These are phyloP conservation scores for Emmelina monodactyla DNA, from an alignment of 2,888 invertebrate genomes.

Conservation along the genomic window DNA sequence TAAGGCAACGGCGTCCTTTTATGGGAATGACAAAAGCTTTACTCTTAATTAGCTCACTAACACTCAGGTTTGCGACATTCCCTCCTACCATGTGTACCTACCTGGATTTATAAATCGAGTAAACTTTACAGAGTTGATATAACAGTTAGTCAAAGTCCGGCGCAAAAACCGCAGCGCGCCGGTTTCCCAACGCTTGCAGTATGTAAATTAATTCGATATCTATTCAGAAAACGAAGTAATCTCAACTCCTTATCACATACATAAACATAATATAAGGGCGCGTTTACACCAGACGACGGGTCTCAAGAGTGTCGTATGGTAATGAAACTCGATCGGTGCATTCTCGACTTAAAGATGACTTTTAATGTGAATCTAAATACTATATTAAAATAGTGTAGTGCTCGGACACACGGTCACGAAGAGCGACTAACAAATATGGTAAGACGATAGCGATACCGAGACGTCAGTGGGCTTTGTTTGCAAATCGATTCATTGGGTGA, in stretches of 20 bases:
- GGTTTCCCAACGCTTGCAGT: conserved; percentile 16
- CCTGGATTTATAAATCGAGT: too few relatives aligned
- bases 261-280: conserved; percentile 7
- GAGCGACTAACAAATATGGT: conserved; percentile 8
- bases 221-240: conserved; percentile 33
- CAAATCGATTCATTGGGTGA: background rate
- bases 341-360: conserved; percentile 49
- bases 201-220: conserved; percentile 43
- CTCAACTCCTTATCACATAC: conserved; percentile 26
- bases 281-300: conserved; percentile 3
- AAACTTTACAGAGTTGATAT: too few relatives aligned
- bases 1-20: background rate
- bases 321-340: conserved; percentile 51
- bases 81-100: too few relatives aligned
- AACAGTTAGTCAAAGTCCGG: too few relatives aligned
- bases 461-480: background rate
- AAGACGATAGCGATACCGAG: background rate
- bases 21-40: background rate
- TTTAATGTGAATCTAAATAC: conserved; percentile 57
- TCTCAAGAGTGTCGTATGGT: conserved; percentile 44
- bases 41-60: background rate
- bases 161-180: background rate
- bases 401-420: conserved; percentile 21
- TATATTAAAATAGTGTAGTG: conserved; percentile 33
- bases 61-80: too few relatives aligned